phyloP scores from a whole-genome alignment of 30 jellyfish, hydroid and myxozoan species.

The Pseudorhiza aurosa region DNA sequence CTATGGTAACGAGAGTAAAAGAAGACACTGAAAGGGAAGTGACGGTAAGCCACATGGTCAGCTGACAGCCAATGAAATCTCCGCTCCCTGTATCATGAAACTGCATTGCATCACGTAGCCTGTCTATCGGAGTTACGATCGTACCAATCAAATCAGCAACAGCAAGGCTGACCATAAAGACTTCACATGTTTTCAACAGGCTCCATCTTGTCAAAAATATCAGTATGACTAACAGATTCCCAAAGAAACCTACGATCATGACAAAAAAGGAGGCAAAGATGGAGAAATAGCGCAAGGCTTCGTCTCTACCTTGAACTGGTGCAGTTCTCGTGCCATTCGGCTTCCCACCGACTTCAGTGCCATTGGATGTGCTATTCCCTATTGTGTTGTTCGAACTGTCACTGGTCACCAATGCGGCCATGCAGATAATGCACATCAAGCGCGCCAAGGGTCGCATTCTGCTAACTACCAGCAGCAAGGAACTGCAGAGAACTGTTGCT shows the following conservation, averaged over 20 bases:
- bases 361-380: neutral
- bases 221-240: constrained; percentile 74
- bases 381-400: neutral
- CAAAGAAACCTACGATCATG: constrained; percentile 70
- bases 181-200: constrained; percentile 81
- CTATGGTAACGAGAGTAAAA: constrained; percentile 76
- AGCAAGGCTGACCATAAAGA: constrained; percentile 91
- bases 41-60: constrained; percentile 67
- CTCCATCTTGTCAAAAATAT: constrained; percentile 66
- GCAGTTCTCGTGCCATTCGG: neutral
- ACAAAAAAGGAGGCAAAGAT: constrained; percentile 52
- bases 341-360: neutral
- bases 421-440: neutral
- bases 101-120: constrained; percentile 42
- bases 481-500: too few species aligned
- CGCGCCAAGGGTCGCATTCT: neutral
- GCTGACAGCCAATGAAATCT: constrained; percentile 73
- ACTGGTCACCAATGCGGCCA: neutral
- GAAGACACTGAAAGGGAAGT: constrained; percentile 88
- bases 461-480: too few species aligned
- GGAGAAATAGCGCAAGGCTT: constrained; percentile 1
- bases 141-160: constrained; percentile 91
- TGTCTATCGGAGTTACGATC: constrained; percentile 56
- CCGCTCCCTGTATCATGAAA: constrained; percentile 42
- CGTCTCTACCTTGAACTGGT: neutral